Conservation (phyloP, 2,113 vertebrate genomes). For the Argyrosomus japonicus region DNA sequence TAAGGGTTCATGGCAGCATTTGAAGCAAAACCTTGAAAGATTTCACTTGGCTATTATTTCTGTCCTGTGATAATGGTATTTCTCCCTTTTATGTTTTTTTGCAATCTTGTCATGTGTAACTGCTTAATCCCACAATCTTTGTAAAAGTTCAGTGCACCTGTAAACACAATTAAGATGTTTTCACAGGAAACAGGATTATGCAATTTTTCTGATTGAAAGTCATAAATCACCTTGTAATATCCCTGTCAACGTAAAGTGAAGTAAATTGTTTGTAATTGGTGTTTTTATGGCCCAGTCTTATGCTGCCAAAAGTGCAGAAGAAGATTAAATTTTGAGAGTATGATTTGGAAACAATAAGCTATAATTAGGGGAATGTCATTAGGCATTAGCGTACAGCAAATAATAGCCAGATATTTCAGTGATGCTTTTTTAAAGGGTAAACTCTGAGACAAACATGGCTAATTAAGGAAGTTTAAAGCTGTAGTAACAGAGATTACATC, state of each 20-base stretch:
- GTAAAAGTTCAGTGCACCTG: slow-evolving; percentile 55
- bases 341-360: slow-evolving; percentile 57
- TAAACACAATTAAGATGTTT: slow-evolving; percentile 67
- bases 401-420: slow-evolving; percentile 24
- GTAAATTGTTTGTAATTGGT: slow-evolving; percentile 66
- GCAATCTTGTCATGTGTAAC: slow-evolving; percentile 50
- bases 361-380: slow-evolving; percentile 64
- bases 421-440: slow-evolving; percentile 25
- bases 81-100: background rate
- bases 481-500: background rate
- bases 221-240: slow-evolving; percentile 65
- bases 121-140: slow-evolving; percentile 53
- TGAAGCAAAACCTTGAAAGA: slow-evolving; percentile 31
- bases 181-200: slow-evolving; percentile 67
- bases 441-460: background rate
- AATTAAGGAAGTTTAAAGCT: background rate
- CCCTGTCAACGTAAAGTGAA: slow-evolving; percentile 58
- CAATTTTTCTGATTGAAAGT: slow-evolving; percentile 60
- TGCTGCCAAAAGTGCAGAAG: slow-evolving; percentile 54
- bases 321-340: slow-evolving; percentile 55
- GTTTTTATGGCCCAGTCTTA: slow-evolving; percentile 51
- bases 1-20: slow-evolving; percentile 11
- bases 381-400: slow-evolving; percentile 39
- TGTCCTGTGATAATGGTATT: slow-evolving; percentile 9
- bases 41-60: slow-evolving; percentile 8